These are phyloP conservation scores for Sakesphorus luctuosus DNA, from an alignment of 2,113 vertebrate genomes.

Conservation along the genomic window DNA sequence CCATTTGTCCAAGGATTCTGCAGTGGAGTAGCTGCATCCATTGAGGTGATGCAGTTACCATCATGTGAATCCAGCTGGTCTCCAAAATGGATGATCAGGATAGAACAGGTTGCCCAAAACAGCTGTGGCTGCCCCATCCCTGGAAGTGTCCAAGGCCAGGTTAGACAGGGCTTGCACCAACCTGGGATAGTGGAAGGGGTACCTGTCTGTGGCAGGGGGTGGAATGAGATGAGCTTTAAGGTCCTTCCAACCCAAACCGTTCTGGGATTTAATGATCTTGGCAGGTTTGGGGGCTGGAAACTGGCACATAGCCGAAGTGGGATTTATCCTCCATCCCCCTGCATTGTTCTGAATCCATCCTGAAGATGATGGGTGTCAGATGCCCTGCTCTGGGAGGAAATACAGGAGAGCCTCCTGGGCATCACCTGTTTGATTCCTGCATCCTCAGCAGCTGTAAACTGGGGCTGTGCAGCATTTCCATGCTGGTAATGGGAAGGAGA, in stretches of 20 bases:
- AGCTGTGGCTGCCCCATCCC: background rate
- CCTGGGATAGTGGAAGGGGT: background rate
- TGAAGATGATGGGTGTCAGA: background rate
- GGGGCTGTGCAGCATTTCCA: background rate
- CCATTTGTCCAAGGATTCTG: background rate
- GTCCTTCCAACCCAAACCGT: background rate
- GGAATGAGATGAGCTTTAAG: background rate
- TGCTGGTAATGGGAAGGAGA: background rate
- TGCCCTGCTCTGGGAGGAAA: background rate
- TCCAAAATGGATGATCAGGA: background rate
- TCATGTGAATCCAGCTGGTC: rapidly evolving
- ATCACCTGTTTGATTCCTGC: background rate
- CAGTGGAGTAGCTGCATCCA: background rate
- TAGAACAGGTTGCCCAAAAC: background rate
- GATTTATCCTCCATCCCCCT: background rate
- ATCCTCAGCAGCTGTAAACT: background rate
- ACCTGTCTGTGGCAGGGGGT: background rate
- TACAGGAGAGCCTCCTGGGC: background rate
- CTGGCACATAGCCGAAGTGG: background rate
- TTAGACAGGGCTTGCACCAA: background rate
- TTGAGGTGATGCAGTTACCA: rapidly evolving
- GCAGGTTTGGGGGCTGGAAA: background rate
- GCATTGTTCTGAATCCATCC: background rate
- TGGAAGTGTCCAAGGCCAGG: background rate
- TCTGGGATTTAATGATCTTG: background rate